Base-by-base conservation (phyloP, 2,113 vertebrate genomes). In the Corydoras sp. region DNA sequence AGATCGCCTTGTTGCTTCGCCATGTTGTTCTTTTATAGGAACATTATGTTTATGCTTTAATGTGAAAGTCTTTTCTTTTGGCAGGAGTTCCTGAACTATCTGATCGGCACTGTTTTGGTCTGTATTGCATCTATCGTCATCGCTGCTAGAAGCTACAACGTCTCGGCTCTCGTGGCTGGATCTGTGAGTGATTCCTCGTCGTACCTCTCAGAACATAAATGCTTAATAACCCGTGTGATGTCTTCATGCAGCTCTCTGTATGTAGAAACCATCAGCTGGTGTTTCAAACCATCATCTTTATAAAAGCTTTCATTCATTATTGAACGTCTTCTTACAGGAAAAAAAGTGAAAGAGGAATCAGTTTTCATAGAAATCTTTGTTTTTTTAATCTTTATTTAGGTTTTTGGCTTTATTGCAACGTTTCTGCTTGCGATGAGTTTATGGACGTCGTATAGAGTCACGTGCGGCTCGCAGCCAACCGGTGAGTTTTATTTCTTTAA, bases 51-150 rank as follows among this genome's bases (percentile, higher is more conserved):
- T 43, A 43, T 8, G 35, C 35, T n/a, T 32, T 55, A 32, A 54
- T 64, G 10, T 18, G 8, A 12, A n/a, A 12, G 5, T 53, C 13
- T 12, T 2, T 71, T 30, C 81, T 10, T 83, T 76, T 84, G 77
- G 4, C 86, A 98, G 96, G 96, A 98, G 82, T 92, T 96, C 69
- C 91, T 98, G 32, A 94, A 98, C 85, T 98, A 97, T 75, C 79
- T 89, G 4, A 83, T 96, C 0, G 94, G 94, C 4, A 90, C 91
- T 10, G 68, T 94, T 79, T 90, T 98, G 63, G 83, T 97, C 76
- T 82, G 94, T 56, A 92, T 98, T 67, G 95, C 89, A 71, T 94
- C 93, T 9, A 92, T 98, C 60, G 80, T 94, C 4, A 92, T 84
- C 3, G 91, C 91, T 2, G 85, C 91, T 50, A 93, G 88, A 71